phyloP scores from a whole-genome alignment of 2,113 vertebrate genomes.

The Campylomormyrus tamandua region DNA sequence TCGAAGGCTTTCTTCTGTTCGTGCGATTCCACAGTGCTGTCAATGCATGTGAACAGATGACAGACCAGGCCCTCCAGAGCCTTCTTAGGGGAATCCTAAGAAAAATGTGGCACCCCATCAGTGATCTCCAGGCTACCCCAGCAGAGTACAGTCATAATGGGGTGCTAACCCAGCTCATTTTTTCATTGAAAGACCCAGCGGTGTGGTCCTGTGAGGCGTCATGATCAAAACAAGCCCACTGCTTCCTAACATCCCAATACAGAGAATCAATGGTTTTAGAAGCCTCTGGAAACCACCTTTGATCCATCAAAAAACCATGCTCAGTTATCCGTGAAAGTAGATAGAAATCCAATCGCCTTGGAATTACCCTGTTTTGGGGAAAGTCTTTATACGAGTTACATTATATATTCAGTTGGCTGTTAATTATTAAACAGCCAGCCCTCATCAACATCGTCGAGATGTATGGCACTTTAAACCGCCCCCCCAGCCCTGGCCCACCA shows the following conservation, averaged over 20 bases:
- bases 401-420: background rate
- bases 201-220: background rate
- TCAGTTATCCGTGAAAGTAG: background rate
- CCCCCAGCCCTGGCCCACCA: background rate
- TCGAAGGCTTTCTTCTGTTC: background rate
- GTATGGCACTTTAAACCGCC: background rate
- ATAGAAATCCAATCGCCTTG: background rate
- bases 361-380: background rate
- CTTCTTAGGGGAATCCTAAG: background rate
- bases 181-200: background rate
- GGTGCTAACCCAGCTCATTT: background rate
- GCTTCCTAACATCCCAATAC: background rate
- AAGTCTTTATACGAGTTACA: background rate
- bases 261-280: background rate
- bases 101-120: background rate
- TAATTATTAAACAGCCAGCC: background rate
- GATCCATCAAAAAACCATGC: background rate
- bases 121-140: background rate
- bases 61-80: background rate
- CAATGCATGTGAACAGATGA: background rate
- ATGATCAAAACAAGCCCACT: background rate
- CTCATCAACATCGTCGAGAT: background rate
- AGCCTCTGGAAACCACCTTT: background rate
- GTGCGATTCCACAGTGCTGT: background rate
- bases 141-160: background rate